These are phyloP conservation scores for Cenopis cana DNA, from an alignment of 2,888 invertebrate genomes.

Conservation along the genomic window DNA sequence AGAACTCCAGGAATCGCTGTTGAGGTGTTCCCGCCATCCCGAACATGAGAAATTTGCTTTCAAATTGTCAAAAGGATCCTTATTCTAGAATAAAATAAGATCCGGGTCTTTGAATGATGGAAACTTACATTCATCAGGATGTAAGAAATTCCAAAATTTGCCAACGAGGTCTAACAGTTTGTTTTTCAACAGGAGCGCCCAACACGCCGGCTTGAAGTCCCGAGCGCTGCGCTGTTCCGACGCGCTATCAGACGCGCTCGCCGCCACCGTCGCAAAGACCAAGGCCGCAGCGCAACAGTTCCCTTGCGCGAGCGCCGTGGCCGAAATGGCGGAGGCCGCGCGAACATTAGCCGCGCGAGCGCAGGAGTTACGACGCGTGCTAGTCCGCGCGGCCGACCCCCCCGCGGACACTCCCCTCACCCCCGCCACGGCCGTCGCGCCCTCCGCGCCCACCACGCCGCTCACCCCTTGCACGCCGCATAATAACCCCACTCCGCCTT, in stretches of 20 bases:
- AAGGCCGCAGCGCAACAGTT: slow-evolving; percentile 96
- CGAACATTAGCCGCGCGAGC: slow-evolving; percentile 94
- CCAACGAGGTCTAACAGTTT: not conserved
- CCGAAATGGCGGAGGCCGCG: slow-evolving; percentile 97
- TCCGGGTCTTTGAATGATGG: too few relatives aligned
- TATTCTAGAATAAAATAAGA: too few relatives aligned
- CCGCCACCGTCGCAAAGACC: slow-evolving; percentile 93
- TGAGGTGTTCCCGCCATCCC: too few relatives aligned
- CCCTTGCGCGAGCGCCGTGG: slow-evolving; percentile 95
- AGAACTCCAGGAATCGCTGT: too few relatives aligned
- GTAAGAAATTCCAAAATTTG: not conserved
- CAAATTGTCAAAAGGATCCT: too few relatives aligned
- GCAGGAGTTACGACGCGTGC: slow-evolving; percentile 90
- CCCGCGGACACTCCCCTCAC: slow-evolving; percentile 66
- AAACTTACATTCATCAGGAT: too few relatives aligned
- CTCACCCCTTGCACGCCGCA: slow-evolving; percentile 70
- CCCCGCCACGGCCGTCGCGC: slow-evolving; percentile 68
- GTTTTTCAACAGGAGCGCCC: slow-evolving; percentile 87
- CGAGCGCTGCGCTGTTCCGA: slow-evolving; percentile 91
- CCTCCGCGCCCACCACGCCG: slow-evolving; percentile 67
- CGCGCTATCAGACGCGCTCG: slow-evolving; percentile 91
- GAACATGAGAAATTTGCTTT: too few relatives aligned
- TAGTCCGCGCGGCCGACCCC: slow-evolving; percentile 88
- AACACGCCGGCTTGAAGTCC: slow-evolving; percentile 89
- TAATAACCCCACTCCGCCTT: slow-evolving; percentile 59